Evolutionary conservation across 2,888 invertebrate genomes (phyloP).

Genomic region (Psylliodes chrysocephalus): DNA sequence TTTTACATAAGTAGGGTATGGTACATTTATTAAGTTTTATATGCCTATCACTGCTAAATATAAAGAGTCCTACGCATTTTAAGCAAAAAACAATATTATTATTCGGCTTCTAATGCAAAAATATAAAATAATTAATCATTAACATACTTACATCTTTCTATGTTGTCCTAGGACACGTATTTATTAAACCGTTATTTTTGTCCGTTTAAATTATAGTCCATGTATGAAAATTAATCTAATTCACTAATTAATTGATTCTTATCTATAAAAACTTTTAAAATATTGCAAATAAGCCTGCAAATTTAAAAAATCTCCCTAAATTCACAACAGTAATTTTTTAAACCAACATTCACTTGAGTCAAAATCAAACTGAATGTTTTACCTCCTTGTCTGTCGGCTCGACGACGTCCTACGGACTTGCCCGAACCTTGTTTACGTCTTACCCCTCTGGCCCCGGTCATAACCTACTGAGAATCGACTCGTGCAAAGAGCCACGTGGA

Average conservation of each 20-base stretch:
- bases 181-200: background rate
- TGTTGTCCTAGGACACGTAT: slow-evolving; percentile 37
- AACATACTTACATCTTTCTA: slow-evolving; percentile 31
- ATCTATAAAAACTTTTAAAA: background rate
- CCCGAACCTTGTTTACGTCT: slow-evolving; percentile 39
- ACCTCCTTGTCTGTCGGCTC: slow-evolving; percentile 59
- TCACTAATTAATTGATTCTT: background rate
- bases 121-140: background rate
- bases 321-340: slow-evolving; percentile 41
- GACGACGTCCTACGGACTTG: slow-evolving; percentile 49
- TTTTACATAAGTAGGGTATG: too few species aligned
- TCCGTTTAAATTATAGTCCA: background rate
- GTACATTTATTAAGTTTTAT: too few species aligned
- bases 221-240: background rate
- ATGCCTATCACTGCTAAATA: too few species aligned
- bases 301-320: background rate
- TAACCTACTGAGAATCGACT: slow-evolving; percentile 53
- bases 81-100: too few species aligned
- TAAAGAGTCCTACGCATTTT: too few species aligned
- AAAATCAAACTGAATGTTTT: slow-evolving; percentile 64
- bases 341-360: slow-evolving; percentile 55
- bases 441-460: slow-evolving; percentile 49
- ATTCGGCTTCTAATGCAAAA: background rate
- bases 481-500: slow-evolving; percentile 62
- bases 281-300: background rate